Conservation (phyloP, 2,888 invertebrate genomes). For the Ochropleura plecta region DNA sequence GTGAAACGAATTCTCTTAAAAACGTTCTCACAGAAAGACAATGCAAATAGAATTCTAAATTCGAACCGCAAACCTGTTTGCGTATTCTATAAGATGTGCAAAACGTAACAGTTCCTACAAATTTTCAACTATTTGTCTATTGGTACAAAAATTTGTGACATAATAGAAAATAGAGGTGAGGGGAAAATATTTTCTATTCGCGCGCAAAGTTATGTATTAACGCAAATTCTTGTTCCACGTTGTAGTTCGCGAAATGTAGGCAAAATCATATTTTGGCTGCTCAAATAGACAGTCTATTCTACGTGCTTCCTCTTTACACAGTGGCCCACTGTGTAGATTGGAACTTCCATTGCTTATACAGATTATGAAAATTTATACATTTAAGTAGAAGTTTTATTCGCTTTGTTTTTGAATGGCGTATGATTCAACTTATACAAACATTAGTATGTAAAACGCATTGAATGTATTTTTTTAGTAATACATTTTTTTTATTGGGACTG, state of each 20-base stretch:
- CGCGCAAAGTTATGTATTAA: constrained; percentile 30
- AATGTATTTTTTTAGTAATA: not conserved
- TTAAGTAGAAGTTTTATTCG: not conserved
- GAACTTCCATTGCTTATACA: constrained; percentile 22
- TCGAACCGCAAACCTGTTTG: constrained; percentile 36
- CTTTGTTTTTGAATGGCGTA: constrained; percentile 2
- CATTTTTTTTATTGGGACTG: too few relatives aligned
- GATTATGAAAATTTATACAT: constrained; percentile 26
- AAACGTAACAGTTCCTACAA: constrained; percentile 24
- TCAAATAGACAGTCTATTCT: constrained; percentile 33
- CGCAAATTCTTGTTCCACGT: constrained; percentile 5
- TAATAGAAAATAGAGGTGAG: constrained; percentile 26
- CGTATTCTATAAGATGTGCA: constrained; percentile 43
- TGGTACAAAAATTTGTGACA: constrained; percentile 20
- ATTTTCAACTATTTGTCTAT: constrained; percentile 30
- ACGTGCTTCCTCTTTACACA: constrained; percentile 23
- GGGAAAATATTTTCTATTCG: constrained; percentile 25
- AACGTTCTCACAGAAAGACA: constrained; percentile 27
- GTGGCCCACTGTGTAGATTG: constrained; percentile 15
- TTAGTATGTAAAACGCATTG: not conserved
- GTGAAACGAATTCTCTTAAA: constrained; percentile 33
- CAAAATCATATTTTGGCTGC: constrained; percentile 28
- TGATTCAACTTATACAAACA: too few relatives aligned
- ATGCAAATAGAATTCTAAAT: constrained; percentile 62
- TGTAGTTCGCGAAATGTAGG: constrained; percentile 16